Conservation (phyloP, 1,140 invertebrate species). For the Branchinecta lynchi region DNA sequence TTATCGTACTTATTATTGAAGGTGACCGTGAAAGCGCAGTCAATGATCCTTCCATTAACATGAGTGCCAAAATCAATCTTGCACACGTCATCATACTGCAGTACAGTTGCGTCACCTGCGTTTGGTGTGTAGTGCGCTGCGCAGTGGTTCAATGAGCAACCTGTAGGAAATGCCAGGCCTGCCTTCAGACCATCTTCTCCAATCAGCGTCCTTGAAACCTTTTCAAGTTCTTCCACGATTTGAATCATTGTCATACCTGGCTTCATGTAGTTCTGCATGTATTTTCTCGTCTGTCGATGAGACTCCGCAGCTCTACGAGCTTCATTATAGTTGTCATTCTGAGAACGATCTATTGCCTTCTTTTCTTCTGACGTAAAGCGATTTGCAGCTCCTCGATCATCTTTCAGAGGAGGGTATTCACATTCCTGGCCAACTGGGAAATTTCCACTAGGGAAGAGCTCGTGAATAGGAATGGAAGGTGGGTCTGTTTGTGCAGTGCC, state of each 20-base stretch:
- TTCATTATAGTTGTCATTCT: slow-evolving; percentile 78
- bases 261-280: slow-evolving; percentile 81
- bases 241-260: slow-evolving; percentile 99
- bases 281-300: slow-evolving; percentile 83
- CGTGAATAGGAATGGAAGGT: slow-evolving; percentile 65
- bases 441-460: slow-evolving; percentile 65
- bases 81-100: slow-evolving; percentile 91
- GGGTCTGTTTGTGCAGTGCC: slow-evolving; percentile 54
- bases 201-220: slow-evolving; percentile 75
- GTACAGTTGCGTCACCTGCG: slow-evolving; percentile 85
- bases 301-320: slow-evolving; percentile 90
- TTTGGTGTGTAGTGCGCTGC: slow-evolving; percentile 99
- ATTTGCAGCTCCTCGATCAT: slow-evolving; percentile 70
- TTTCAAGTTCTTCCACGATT: slow-evolving; percentile 93
- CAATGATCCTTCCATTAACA: slow-evolving; percentile 93
- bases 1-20: slow-evolving; percentile 96
- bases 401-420: slow-evolving; percentile 50
- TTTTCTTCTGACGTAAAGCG: slow-evolving; percentile 83
- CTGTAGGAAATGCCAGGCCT: slow-evolving; percentile 95
- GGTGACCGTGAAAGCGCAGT: slow-evolving; percentile 94
- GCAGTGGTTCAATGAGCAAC: slow-evolving; percentile 94
- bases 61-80: slow-evolving; percentile 99
- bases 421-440: slow-evolving; percentile 65
- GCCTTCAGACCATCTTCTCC: slow-evolving; percentile 89
- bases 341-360: slow-evolving; percentile 40